These are phyloP conservation scores for Lepisosteus osseus DNA, from an alignment of 2,113 vertebrate species.

Conservation along the genomic window DNA sequence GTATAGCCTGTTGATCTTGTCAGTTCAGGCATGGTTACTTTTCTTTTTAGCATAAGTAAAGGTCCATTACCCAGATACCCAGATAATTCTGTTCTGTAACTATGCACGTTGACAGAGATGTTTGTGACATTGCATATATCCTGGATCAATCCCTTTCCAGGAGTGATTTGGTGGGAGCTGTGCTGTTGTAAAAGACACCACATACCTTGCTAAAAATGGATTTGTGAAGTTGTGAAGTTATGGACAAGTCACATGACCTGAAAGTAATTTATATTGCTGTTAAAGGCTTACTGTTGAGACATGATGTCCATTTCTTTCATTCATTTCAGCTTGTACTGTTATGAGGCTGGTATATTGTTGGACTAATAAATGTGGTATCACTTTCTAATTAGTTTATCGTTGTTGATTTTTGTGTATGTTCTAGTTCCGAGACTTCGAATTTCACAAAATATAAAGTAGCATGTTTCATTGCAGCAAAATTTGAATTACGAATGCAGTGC, in stretches of 20 bases:
- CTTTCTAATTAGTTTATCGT: no score
- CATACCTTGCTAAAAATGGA: background rate
- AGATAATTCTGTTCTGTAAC: background rate
- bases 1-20: no score
- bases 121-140: background rate
- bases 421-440: no score
- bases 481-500: no score
- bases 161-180: background rate
- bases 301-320: background rate
- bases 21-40: no score
- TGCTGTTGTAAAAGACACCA: background rate
- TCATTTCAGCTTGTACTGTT: no score
- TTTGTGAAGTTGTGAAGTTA: background rate
- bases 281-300: background rate
- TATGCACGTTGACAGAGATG: background rate
- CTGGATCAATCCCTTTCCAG: background rate
- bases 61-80: no score
- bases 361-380: no score
- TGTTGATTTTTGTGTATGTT: no score
- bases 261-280: background rate
- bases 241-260: background rate
- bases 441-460: no score
- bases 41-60: no score
- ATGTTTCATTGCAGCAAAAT: no score
- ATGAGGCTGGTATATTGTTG: background rate